Evolutionary conservation across 2,113 vertebrate species (phyloP).

Genomic region (Tragelaphus strepsiceros): DNA sequence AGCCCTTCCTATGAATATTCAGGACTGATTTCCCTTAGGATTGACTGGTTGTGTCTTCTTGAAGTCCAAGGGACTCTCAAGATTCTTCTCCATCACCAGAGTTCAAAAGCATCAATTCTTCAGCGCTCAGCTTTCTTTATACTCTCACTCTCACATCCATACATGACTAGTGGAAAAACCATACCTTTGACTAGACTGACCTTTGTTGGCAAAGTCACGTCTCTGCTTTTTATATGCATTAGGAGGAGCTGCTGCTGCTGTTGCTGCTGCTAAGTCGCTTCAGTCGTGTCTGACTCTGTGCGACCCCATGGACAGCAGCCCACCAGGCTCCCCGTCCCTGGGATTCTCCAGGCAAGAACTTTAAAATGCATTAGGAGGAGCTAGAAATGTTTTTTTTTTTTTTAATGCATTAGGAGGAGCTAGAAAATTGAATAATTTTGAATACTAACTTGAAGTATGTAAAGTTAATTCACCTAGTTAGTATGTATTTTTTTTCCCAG

Average conservation of each 20-base stretch:
- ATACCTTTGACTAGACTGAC: neutral
- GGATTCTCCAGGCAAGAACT: no score
- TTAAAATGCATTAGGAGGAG: neutral
- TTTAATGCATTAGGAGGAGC: neutral
- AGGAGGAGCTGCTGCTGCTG: neutral
- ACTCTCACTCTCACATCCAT: neutral
- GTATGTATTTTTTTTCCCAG: neutral
- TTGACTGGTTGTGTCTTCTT: neutral
- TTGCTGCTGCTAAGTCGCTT: no score
- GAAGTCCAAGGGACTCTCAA: neutral
- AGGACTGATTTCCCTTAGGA: neutral
- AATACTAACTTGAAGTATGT: neutral
- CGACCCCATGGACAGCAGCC: no score
- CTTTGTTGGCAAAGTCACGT: neutral
- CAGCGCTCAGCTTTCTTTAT: neutral
- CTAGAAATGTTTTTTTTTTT: neutral
- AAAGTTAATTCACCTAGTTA: neutral
- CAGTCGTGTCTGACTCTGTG: no score
- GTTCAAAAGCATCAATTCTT: neutral
- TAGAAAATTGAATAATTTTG: neutral
- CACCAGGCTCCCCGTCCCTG: no score
- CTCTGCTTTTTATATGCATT: neutral
- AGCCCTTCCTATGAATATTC: neutral
- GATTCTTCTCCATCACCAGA: neutral
- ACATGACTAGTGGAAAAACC: neutral